Percentiles rank a stretch among this genome's conserved stretches.
Conservation (phyloP, 2,888 invertebrate species). For the Ectobius pallidus region DNA sequence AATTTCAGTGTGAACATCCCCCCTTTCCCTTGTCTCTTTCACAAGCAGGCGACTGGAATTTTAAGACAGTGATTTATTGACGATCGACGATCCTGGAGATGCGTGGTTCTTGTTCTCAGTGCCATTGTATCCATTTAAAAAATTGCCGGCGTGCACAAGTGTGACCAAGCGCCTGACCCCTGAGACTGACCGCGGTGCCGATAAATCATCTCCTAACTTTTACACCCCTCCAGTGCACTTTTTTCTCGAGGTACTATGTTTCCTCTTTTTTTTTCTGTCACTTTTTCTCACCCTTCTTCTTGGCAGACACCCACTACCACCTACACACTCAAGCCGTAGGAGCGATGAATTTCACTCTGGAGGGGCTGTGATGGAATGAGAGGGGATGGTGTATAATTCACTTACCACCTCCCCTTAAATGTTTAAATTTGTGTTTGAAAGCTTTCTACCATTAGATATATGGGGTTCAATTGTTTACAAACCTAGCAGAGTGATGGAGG, state of each 20-base stretch:
- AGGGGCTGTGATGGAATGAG: not conserved
- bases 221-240: not conserved
- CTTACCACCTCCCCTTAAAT: not conserved
- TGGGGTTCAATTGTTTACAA: not conserved
- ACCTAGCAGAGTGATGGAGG: no score
- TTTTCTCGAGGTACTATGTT: not conserved
- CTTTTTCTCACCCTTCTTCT: not conserved
- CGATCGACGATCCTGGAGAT: no score
- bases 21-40: no score
- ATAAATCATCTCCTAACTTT: conserved; percentile 31
- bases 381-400: not conserved
- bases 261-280: not conserved
- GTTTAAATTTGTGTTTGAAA: not conserved
- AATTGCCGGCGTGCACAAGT: conserved; percentile 12
- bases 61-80: no score
- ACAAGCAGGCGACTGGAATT: no score
- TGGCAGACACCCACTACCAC: no score
- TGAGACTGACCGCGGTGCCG: conserved; percentile 9
- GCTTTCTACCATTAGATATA: not conserved
- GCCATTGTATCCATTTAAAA: conserved; percentile 29
- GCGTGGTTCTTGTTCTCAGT: not conserved
- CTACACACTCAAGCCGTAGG: no score
- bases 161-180: conserved; percentile 27
- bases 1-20: no score
- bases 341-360: not conserved